Evolutionary conservation across 2,113 vertebrate genomes (phyloP).

Genomic region (Pavo muticus): DNA sequence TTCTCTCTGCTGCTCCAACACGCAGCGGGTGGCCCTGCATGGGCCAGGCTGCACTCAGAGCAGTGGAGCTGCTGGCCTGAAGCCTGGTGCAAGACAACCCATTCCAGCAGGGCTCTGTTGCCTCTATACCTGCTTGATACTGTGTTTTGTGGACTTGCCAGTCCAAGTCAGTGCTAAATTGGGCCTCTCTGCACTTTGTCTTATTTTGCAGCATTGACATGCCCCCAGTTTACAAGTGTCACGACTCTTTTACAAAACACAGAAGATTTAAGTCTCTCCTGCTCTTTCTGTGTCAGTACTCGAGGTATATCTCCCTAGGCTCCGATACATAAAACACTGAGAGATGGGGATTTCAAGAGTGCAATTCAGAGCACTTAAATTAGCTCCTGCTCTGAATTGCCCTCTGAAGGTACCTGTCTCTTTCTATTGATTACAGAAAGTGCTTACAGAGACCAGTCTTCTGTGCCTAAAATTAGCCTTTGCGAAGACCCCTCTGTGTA

Average conservation of each 20-base stretch:
- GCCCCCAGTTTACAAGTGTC: neutral
- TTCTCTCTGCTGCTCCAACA: neutral
- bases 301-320: neutral
- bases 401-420: slow-evolving; percentile 29
- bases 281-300: neutral
- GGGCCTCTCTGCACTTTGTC: neutral
- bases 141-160: neutral
- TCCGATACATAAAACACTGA: neutral
- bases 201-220: accelerated
- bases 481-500: neutral
- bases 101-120: neutral
- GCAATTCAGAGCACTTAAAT: slow-evolving; percentile 13
- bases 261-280: neutral
- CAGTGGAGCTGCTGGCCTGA: neutral
- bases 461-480: slow-evolving; percentile 2
- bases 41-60: neutral
- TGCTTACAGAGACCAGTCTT: neutral
- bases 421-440: slow-evolving; percentile 22
- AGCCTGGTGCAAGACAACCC: neutral
- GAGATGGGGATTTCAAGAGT: neutral
- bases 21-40: neutral
- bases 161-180: neutral
- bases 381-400: slow-evolving; percentile 25
- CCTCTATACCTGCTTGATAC: neutral
- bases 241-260: neutral